phyloP scores from a whole-genome alignment of 2,113 vertebrate species.

The Coturnix japonica region DNA sequence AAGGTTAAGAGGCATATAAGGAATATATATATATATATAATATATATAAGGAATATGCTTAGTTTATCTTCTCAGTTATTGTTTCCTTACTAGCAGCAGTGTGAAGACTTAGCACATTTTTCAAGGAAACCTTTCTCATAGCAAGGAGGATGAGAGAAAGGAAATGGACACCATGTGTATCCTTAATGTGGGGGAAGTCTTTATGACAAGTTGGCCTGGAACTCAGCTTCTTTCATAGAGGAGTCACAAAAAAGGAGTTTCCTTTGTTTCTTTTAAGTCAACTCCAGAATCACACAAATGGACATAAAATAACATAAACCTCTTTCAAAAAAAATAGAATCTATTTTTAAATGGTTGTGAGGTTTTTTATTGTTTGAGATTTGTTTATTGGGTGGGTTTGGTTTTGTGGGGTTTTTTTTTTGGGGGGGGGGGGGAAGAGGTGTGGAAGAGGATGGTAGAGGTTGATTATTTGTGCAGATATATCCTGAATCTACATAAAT shows the following conservation, averaged over 20 bases:
- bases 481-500: not conserved
- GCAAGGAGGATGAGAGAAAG: not conserved
- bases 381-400: not conserved
- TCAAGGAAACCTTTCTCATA: not conserved
- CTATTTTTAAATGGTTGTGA: not conserved
- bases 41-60: not conserved
- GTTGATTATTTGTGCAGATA: not conserved
- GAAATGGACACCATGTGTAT: not conserved
- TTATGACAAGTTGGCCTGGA: not conserved
- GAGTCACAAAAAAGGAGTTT: not conserved
- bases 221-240: not conserved
- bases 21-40: not conserved
- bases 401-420: not conserved
- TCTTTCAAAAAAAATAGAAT: not conserved
- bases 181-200: not conserved
- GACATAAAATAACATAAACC: not conserved
- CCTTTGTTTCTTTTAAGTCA: not conserved
- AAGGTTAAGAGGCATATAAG: not conserved
- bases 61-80: not conserved
- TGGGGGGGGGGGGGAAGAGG: too few species aligned
- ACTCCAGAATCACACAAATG: not conserved
- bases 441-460: fast-evolving
- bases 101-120: not conserved
- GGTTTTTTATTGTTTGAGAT: not conserved
- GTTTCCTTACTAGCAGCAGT: not conserved